A percentile compares a stretch with the other conserved stretches of the same genome.
Evolutionary conservation across 2,888 invertebrate species (phyloP).

Genomic region (Eilema caniola): DNA sequence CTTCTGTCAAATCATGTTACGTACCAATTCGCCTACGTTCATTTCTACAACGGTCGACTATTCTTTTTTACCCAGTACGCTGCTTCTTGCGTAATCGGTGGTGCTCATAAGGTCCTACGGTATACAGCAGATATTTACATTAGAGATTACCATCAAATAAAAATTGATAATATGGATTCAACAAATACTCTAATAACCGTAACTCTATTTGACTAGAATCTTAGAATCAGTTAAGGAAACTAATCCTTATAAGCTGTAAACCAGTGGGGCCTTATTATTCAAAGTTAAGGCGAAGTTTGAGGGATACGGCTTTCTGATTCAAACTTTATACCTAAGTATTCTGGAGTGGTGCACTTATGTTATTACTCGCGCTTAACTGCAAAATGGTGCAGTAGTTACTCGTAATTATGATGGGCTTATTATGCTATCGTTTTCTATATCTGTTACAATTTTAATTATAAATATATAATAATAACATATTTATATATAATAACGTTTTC

Average conservation of each 20-base stretch:
- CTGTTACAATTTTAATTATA: no score
- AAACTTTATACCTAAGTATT: conserved; percentile 45
- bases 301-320: conserved; percentile 50
- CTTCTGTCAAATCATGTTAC: no score
- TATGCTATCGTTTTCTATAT: conserved; percentile 7
- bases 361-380: conserved; percentile 53
- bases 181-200: neutral
- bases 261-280: conserved; percentile 27
- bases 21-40: no score
- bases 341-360: conserved; percentile 57
- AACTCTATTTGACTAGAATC: neutral
- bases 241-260: conserved; percentile 3
- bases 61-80: no score
- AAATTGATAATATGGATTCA: no score
- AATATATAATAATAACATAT: no score
- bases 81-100: no score
- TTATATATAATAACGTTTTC: no score
- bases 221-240: neutral
- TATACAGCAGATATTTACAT: no score
- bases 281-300: conserved; percentile 42
- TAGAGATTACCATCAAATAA: no score
- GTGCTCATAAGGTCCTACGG: no score
- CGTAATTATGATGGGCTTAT: conserved; percentile 21
- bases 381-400: conserved; percentile 46
- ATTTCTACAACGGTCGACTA: no score